Base-by-base conservation (phyloP, 2,113 vertebrate genomes). In the Casuarius casuarius region DNA sequence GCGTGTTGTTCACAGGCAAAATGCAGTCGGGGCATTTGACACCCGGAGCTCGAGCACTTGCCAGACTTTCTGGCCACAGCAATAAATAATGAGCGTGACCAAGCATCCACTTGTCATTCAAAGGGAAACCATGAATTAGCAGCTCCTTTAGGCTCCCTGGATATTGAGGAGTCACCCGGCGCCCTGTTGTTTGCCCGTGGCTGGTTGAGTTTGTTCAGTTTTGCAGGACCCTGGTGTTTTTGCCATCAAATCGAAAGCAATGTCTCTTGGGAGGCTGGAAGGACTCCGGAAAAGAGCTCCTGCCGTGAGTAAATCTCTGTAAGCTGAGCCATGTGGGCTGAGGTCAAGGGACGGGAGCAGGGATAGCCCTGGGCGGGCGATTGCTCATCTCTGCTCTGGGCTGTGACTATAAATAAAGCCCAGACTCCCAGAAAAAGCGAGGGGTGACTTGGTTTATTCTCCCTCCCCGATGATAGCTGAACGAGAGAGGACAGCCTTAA, bases 341-440 rank as follows among this genome's bases (percentile, higher is more conserved):
- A 88, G 96, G 97, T 87, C 70, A 33, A 95, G 82, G 67, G 84
- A 82, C 95, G 44, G 4, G 77, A 94, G 84, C 81, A 91, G 71
- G 84, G 89, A 91, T 78, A 92, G 78, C 89, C 84, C 46, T 0
- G 0, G 85, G 92, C 67, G 65, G 54, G 56, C 93, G 46, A 75
- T 87, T 75, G 95, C 88, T 96, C 93, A 95, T 58, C 83, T 42
- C 72, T 52, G 75, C 91, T 74, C 65, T 2, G 0, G 91, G 95
- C 92, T 68, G 65, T n/a, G 58, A 42, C 73, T 96, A 91, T 89
- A 97, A 95, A 96, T 95, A 95, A 91, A 94, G 58, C 40, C 29
- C 28, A 46, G 83, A 79, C 88, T 80, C 61, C 72, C 38, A 95
- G 65, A 9, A 61, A 48, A 67, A 90, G 12, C 38, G 29, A 88